Base-by-base conservation (phyloP, 2,113 vertebrate genomes). In the Lepus americanus region DNA sequence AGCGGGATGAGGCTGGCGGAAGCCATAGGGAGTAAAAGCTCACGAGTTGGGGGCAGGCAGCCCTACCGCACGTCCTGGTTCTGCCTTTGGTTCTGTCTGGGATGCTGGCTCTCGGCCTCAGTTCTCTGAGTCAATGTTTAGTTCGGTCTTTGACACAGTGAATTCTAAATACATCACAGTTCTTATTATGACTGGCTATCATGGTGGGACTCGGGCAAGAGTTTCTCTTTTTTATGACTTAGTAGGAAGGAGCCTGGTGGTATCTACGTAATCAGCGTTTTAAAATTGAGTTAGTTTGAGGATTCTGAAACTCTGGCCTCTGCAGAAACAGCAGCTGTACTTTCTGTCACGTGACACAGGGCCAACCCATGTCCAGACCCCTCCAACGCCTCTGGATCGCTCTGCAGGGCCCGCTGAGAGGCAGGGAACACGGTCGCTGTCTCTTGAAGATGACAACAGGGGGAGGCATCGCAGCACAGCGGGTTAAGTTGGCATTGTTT, bases 151-250 rank as follows among this genome's bases (percentile, higher is more conserved):
- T 84, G 44, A 9, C 49, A 25, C 1, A 0, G 0, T n/a, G 31
- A 27, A 16, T 66, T n/a, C 67, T 44, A 27, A 51, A 53, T 31
- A 72, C 3, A 27, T 20, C 36, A 3, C 2, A 67, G 44, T 59
- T 72, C 13, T 64, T 51, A 6, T 44, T 33, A 83, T 39, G 39
- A 79, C 49, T 20, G 29, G 72, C 22, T 63, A 9, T 5, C 12
- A 51, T 39, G 86, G 66, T 66, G 25, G 85, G 51, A 92, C 39
- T 19, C 12, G 39, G 31, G 61, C 20, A 49, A 72, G 51, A 31
- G 73, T 51, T 84, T 59, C 53, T 69, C 74, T 80, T 25, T 88
- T 66, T 89, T 82, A 82, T 89, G 59, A 82, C 59, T 79, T 51
- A 64, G 79, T 84, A 55, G 69, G 76, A 64, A 53, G 31, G 14